These are phyloP conservation scores for Drosophila grimshawi DNA, from an alignment of 1,140 invertebrate species.

Conservation along the genomic window DNA sequence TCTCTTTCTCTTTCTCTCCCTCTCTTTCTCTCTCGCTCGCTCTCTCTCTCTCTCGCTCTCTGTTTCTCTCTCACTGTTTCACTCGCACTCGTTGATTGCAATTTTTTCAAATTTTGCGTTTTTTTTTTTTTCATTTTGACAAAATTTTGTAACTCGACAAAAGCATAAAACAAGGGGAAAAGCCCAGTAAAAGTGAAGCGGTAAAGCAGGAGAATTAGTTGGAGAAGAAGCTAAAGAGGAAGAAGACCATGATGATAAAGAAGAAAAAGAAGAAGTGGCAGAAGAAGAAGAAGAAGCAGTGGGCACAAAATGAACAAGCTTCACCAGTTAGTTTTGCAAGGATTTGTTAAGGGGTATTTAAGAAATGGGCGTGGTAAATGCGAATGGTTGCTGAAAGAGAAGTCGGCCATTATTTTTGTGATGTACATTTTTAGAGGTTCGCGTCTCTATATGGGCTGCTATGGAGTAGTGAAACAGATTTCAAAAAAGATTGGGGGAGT, in stretches of 20 bases:
- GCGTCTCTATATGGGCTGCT: too few species aligned
- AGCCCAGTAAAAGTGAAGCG: conserved; percentile 16
- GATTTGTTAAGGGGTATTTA: too few species aligned
- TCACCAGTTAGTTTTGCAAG: too few species aligned
- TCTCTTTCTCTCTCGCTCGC: conserved; percentile 10
- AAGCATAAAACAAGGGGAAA: conserved; percentile 12
- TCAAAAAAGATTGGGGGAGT: not conserved
- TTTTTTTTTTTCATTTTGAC: conserved; percentile 3
- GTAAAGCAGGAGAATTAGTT: conserved; percentile 16
- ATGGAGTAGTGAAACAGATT: not conserved
- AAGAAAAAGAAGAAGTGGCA: conserved; percentile 14
- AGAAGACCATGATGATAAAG: conserved; percentile 28
- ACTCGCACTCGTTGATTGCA: conserved; percentile 41
- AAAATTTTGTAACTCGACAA: conserved; percentile 22
- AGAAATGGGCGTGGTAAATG: too few species aligned
- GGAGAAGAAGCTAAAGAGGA: conserved; percentile 28
- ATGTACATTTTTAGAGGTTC: too few species aligned
- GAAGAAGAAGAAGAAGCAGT: conserved; percentile 19
- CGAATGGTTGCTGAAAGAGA: too few species aligned
- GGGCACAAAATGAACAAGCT: conserved; percentile 15
- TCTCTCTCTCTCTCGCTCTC: conserved; percentile 15
- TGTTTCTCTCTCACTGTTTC: conserved; percentile 32
- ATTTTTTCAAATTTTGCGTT: conserved; percentile 11
- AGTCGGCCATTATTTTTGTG: too few species aligned
- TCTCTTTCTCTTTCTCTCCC: conserved; percentile 48